Evolutionary conservation across 2,888 invertebrate genomes (phyloP), one percentile per base, ranked within the genome.

Genomic region (Euzetes globulus): DNA sequence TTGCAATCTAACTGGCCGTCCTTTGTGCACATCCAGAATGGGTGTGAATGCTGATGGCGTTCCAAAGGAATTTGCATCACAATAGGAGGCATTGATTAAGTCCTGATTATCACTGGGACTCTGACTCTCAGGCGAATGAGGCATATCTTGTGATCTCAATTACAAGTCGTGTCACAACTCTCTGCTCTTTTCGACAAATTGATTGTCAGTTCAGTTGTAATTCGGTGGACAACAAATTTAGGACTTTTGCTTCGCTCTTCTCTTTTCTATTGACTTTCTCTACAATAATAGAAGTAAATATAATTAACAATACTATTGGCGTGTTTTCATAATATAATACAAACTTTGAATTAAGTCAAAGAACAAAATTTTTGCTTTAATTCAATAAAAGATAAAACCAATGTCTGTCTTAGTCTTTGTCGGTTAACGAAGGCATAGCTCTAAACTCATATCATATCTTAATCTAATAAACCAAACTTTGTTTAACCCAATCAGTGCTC

Each of bases 1-100:
- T 80, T 91, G 90, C 79, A 92, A 90, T 85, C 91, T 91, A 79
- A 92, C 90, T 50, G 91, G 91, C 82, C 91, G 91, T 84, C 91
- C 91, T 77, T 91, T 86, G 58, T 91, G 91, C 81, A 92, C 91
- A 84, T 92, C 92, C 47, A 81, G 65, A 45, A 58, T 76, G 17
- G 72, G 37, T 25, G 72, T 72, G 47, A 19, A 47, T 52, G 41
- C 19, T 29, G 47, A 29, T 73, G 33, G 37, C 60, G 41, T 50
- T 41, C 33, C 71, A 71, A 13, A 19, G 2, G 19, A 19, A 50
- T 68, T 68, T 41, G 37, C 33, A 33, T 68, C 68, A 68, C 19
- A 68, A 68, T 41, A 68, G 22, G 68, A 68, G n/a, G 68, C n/a
- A 68, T 68, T 68, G 45, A 68, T 68, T 68, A 68, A 45, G 1